Evolutionary conservation across 2,888 invertebrate species (phyloP), one percentile per base, ranked within the genome.

Genomic region (Agrochola litura): DNA sequence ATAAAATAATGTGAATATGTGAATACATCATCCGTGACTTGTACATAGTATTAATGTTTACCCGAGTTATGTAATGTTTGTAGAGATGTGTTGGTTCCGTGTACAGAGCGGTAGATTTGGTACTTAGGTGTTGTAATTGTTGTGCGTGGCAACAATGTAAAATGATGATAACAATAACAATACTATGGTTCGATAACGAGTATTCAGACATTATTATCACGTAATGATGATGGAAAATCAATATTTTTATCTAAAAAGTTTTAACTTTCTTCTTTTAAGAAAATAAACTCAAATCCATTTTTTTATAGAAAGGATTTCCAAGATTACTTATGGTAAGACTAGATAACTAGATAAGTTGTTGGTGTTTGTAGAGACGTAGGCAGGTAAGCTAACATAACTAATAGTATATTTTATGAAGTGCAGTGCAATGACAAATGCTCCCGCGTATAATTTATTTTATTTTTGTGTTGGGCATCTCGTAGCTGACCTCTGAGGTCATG

Each of bases 51-150:
- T 78, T 78, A 81, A 85, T 88, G 86, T 90, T 90, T 90, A 87
- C 83, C 66, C 77, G 74, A 85, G 76, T 89, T 92, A 91, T 89
- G 89, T 89, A 91, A 91, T 87, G 80, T 84, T 83, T 79, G 86
- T 85, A 69, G 79, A 84, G 88, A 85, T 86, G 85, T 79, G 76
- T 84, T 79, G 76, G 88, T 89, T 89, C 89, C 89, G 89, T 83
- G 88, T 86, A 76, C 68, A 79, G 76, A 86, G 82, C 77, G 69
- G 75, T 12, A 41, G 37, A 52, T 52, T 67, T 9, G 30, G 68
- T 79, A 76, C 70, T 81, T 77, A 79, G 30, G 30, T 67, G 80
- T 68, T 66, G 68, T 84, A 86, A 86, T 86, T 84, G 65, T 25
- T 77, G 54, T 68, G 71, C 70, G 79, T 72, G 80, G 76, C 70